Base-by-base conservation (phyloP, 2,797 vertebrate species). In the Hyperoplus lanceolatus region DNA sequence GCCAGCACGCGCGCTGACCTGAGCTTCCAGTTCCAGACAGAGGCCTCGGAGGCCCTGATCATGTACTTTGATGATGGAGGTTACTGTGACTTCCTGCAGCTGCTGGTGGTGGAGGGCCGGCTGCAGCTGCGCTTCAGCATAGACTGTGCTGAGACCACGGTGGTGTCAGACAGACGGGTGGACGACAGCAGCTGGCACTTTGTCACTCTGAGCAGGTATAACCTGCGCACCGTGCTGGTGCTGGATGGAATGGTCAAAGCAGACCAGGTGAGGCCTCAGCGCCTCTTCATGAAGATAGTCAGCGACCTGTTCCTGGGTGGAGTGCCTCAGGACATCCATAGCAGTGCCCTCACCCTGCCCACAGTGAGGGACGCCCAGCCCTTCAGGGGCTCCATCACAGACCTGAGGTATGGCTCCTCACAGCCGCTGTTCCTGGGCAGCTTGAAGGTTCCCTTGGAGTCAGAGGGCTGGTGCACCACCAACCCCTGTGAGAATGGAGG, bases 41-140 rank as follows among this genome's bases (percentile, higher is more conserved):
- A 97, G 0, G 92, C 96, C 18, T 97, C 98, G 38, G 95, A 96
- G 14, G 97, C 97, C 18, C 95, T 99, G 85, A 95, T 99, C 42
- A 94, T 99, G 82, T 99, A 99, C 93, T 97, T 99, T 45, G 98
- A 99, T 8, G 98, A 99, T 1, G 97, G 97, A 0, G 98, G 98
- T 42, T 97, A 98, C 94, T 99, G 98, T 77, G 98, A 99, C 95
- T 99, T 99, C 90, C 95, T 99, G 87, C 98, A 97, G 92, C 94
- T 99, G 63, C 95, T 96, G 9, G 94, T 99, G 78, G 96, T 92
- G 21, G 97, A 97, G 56, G 98, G 98, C 48, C 96, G 93, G 1
- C 93, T 99, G 87, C 98, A 97, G 90, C 96, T 99, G 68, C 96
- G 95, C 75, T 97, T 99, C 88, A 98, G 98, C 55, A 96, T 99